phyloP scores from a whole-genome alignment of 2,797 vertebrate species.

The Alectoris magna region DNA sequence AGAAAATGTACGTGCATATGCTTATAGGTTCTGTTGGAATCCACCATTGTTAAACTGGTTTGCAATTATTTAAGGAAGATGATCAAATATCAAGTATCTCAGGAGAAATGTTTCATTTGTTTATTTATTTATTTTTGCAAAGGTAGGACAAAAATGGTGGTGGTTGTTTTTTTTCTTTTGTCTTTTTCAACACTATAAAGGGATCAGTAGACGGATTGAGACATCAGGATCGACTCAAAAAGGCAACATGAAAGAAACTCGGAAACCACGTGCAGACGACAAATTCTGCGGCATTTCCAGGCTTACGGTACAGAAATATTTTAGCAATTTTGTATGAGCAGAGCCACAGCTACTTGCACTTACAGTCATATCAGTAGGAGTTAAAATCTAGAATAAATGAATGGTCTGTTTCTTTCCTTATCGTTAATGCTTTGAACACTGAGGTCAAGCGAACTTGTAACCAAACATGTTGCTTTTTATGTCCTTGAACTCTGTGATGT shows the following conservation, averaged over 20 bases:
- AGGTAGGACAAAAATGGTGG: background rate
- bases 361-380: background rate
- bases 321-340: background rate
- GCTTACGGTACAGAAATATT: constrained; percentile 51
- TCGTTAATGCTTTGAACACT: background rate
- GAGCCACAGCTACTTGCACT: background rate
- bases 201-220: background rate
- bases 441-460: background rate
- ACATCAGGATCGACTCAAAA: background rate
- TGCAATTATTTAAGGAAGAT: background rate
- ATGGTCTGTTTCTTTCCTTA: background rate
- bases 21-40: background rate
- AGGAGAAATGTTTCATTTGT: background rate
- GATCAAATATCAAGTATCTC: background rate
- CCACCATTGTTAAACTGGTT: background rate
- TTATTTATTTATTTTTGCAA: background rate
- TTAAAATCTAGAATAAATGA: background rate
- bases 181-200: background rate
- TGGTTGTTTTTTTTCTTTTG: background rate
- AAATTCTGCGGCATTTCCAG: constrained; percentile 58
- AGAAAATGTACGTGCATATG: background rate
- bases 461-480: background rate
- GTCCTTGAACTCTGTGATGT: background rate
- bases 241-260: constrained; percentile 32
- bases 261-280: background rate